These are phyloP conservation scores for Acropternis orthonyx DNA, from an alignment of 2,797 vertebrate genomes.

Conservation along the genomic window DNA sequence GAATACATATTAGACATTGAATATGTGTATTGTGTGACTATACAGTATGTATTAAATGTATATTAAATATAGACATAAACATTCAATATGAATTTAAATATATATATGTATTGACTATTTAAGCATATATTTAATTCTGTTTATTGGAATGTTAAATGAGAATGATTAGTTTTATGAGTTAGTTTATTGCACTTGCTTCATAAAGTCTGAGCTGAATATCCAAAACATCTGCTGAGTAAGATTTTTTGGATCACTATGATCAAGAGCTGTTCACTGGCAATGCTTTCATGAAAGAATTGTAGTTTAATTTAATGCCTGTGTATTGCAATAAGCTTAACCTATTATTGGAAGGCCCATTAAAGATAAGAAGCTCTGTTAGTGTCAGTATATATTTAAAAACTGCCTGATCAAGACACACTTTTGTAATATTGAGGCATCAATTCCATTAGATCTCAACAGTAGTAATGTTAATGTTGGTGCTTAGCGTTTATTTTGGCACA, in stretches of 20 bases:
- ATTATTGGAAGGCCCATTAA: background rate
- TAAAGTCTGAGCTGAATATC: background rate
- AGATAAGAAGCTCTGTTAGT: background rate
- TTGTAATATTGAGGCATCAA: background rate
- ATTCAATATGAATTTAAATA: background rate
- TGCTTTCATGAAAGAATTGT: background rate
- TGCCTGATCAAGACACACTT: background rate
- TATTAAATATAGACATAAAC: background rate
- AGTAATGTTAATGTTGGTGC: background rate
- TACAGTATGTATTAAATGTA: background rate
- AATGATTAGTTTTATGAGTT: background rate
- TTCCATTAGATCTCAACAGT: background rate
- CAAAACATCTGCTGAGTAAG: background rate
- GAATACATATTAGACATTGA: background rate
- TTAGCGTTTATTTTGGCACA: background rate
- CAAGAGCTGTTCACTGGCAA: background rate
- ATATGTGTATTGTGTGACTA: background rate
- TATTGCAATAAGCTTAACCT: background rate
- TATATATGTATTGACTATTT: background rate
- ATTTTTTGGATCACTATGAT: background rate
- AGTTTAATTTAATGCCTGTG: background rate
- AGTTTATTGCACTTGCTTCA: background rate
- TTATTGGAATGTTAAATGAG: background rate
- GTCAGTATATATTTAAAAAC: background rate
- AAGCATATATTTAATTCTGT: background rate